phyloP scores from a whole-genome alignment of 2,888 invertebrate species.

The Pyrrhosoma nymphula region DNA sequence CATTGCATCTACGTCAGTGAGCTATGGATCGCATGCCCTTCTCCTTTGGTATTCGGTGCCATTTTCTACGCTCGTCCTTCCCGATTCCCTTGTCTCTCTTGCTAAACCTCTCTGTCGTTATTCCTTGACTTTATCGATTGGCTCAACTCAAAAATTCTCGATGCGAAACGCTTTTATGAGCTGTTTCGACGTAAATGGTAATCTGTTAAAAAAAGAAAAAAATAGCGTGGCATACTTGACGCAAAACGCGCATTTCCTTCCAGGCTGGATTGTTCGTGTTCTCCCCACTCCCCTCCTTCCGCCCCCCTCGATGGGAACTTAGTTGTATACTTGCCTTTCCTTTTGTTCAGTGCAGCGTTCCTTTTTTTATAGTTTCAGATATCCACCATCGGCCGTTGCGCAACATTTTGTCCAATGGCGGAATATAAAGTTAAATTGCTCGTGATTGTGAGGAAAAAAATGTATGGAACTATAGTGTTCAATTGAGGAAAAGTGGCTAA shows the following conservation, averaged over 20 bases:
- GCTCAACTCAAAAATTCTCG: not conserved
- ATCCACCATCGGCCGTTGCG: slow-evolving; percentile 42
- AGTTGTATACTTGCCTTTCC: not conserved
- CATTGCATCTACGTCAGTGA: not conserved
- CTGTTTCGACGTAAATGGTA: not conserved
- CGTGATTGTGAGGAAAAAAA: slow-evolving; percentile 47
- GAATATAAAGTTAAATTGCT: slow-evolving; percentile 63
- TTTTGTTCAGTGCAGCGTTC: slow-evolving; percentile 14
- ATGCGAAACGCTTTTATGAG: not conserved
- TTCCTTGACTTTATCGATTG: not conserved
- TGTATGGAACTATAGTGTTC: slow-evolving; percentile 46
- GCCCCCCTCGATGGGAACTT: not conserved
- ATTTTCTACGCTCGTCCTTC: too few relatives aligned
- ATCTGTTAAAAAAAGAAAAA: not conserved
- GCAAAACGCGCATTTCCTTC: slow-evolving; percentile 21
- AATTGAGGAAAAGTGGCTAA: slow-evolving; percentile 66
- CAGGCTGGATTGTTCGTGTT: not conserved
- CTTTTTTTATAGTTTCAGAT: slow-evolving; percentile 42
- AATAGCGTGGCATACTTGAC: not conserved
- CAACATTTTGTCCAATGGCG: slow-evolving; percentile 26
- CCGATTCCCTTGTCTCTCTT: not conserved
- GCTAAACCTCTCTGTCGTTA: not conserved
- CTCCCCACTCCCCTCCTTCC: not conserved
- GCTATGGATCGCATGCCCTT: not conserved
- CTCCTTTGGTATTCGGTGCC: too few relatives aligned